Evolutionary conservation across 53 echinoderm and acorn worm genomes (phyloP), one percentile per base, ranked within the genome.

Genomic region (Actinopyga echinites): DNA sequence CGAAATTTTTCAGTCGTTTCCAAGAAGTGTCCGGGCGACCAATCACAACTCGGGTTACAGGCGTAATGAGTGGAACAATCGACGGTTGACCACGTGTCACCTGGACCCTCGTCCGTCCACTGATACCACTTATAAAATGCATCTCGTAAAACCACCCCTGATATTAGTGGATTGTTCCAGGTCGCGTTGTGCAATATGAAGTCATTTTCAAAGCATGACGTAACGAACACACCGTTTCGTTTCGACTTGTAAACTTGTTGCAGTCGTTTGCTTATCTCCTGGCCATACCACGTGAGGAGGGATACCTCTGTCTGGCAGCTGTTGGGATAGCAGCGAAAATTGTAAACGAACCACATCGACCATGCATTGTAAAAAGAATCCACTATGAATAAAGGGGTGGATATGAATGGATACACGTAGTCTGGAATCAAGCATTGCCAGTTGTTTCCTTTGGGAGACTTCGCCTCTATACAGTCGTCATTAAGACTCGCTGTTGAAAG

Each of bases 341-440:
- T 83, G 19, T 93, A 75, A 32, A 91, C 84, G 80, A 86, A 83
- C 90, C 86, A 88, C 82, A 88, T 34, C 0, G 85, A 34, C 95
- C 93, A 95, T n/a, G 84, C 68, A 61, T 95, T 88, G 57, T 88
- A 85, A 53, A 79, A 85, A 12, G 95, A 90, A 85, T 93, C 90
- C n/a, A 91, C 77, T 43, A 95, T 55, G 85, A 95, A 93, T 28
- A 93, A 56, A 36, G 90, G 93, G 8, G 91, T 88, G 21, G 85
- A 63, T 40, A 93, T 84, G 52, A 66, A 88, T 0, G 57, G 71
- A 75, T 84, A 86, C 30, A 82, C 78, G 81, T 86, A 86, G 31
- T 89, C 79, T 34, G 95, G 88, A 45, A 95, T 85, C 82, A 95
- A 89, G 44, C 95, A 95, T 63, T 87, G 66, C 95, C 95, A 95